Base-by-base conservation (phyloP, 2,888 invertebrate species). In the Torymus tubicola region DNA sequence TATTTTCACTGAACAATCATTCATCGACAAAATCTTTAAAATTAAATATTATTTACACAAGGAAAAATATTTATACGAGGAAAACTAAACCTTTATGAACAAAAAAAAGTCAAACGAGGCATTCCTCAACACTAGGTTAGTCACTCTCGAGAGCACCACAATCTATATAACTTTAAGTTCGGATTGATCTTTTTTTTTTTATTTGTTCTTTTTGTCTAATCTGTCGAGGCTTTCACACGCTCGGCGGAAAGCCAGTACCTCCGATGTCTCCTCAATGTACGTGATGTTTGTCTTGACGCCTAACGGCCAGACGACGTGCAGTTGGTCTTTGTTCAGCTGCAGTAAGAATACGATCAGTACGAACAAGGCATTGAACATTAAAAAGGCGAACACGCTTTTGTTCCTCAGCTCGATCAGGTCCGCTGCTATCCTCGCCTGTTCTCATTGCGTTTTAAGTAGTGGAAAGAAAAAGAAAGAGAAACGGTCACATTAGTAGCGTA, bases 311-410 rank as follows among this genome's bases (percentile, higher is more conserved):
- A 97, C 94, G 93, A 98, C 95, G 93, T 98, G 97, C 92, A 99
- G 95, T 93, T 97, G 96, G 93, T 98, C 97, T 95, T 98, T 98
- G 94, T 99, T 98, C 92, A 99, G 95, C 95, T 99, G 99, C 92
- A 99, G 96, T 92, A 99, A 96, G 93, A 99, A 97, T 91, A 99
- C 98, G 93, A 98, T 97, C 93, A 99, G 95, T 92, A 99, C 97
- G 95, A 99, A 99, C 91, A 99, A 95, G 92, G 98, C 97, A 95
- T 99, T 99, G 94, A 99, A 96, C 98, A 99, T 99, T 93, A 99
- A 96, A 95, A 99, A 98, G 91, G 97, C 97, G 92, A 98, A 98
- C 90, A 98, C 97, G 89, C 97, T 97, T 92, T 98, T 98, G 95
- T 99, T 99, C 91, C 99, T 94, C 91, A 99, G 95, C 91, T 98